Evolutionary conservation across 1,140 invertebrate genomes (phyloP).

Genomic region (Brachionus rubens): DNA sequence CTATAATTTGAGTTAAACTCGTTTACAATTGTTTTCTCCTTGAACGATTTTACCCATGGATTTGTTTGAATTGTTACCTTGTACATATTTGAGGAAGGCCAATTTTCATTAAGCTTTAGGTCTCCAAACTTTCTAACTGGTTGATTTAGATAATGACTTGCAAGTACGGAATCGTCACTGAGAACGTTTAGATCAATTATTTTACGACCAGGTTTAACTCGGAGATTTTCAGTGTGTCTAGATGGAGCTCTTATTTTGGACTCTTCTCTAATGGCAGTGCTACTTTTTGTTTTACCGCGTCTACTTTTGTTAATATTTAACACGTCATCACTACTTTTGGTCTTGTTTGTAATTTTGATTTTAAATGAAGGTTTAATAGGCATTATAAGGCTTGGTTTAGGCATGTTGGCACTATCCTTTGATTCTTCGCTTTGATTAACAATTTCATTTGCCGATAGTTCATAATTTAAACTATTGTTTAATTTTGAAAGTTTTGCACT

Average conservation of each 20-base stretch:
- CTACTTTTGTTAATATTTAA: background rate
- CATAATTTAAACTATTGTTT: conserved; percentile 7
- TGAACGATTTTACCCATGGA: conserved; percentile 37
- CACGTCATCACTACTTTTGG: background rate
- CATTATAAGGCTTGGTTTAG: background rate
- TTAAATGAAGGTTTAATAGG: conserved; percentile 14
- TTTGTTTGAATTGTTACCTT: conserved; percentile 34
- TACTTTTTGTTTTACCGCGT: background rate
- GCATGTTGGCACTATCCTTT: background rate
- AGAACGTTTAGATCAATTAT: conserved; percentile 25
- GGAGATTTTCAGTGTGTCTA: background rate
- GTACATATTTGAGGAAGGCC: conserved; percentile 37
- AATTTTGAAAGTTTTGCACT: background rate
- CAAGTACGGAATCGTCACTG: background rate
- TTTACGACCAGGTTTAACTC: background rate
- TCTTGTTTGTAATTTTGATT: background rate
- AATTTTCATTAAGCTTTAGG: conserved; percentile 27
- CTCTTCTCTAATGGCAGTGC: background rate
- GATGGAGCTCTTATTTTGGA: background rate
- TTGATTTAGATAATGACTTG: conserved; percentile 39
- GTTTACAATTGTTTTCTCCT: conserved; percentile 22
- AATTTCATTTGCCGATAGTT: conserved; percentile 18
- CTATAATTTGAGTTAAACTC: conserved; percentile 16
- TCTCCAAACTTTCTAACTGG: background rate
- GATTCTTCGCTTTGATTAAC: background rate